Evolutionary conservation across 2,888 invertebrate genomes (phyloP).

Genomic region (Oscheius sp.): DNA sequence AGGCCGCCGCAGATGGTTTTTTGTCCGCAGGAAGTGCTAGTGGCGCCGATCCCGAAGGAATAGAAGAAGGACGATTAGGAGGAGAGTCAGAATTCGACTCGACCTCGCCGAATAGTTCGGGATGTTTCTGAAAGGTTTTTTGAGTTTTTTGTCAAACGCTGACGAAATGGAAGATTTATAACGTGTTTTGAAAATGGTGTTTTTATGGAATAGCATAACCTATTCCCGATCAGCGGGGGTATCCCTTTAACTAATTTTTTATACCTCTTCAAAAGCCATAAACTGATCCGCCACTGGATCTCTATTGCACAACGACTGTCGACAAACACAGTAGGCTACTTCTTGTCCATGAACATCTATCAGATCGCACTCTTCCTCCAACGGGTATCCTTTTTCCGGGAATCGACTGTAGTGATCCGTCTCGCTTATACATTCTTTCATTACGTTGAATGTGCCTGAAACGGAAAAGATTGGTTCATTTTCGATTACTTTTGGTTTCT

Average conservation of each 20-base stretch:
- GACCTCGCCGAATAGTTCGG: constrained; percentile 54
- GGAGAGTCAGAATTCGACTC: background rate
- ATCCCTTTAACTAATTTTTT: no score
- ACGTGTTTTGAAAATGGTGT: no score
- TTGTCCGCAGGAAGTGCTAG: constrained; percentile 36
- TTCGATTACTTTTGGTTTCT: no score
- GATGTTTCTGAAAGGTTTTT: constrained; percentile 48
- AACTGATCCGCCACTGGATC: constrained; percentile 63
- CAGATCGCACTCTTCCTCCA: constrained; percentile 64
- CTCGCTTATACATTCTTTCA: constrained; percentile 68
- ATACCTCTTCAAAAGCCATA: constrained; percentile 59
- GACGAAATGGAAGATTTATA: background rate
- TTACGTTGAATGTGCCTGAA: constrained; percentile 63
- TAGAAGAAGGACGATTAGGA: constrained; percentile 27
- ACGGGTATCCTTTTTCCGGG: constrained; percentile 55
- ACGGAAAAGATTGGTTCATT: constrained; percentile 6
- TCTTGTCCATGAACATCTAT: constrained; percentile 56
- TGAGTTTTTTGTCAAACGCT: background rate
- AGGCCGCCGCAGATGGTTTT: constrained; percentile 27
- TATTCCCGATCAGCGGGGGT: no score
- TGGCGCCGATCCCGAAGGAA: constrained; percentile 28
- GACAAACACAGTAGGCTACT: constrained; percentile 62
- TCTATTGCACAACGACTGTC: constrained; percentile 51
- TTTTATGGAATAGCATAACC: no score
- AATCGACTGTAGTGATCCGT: constrained; percentile 59